Evolutionary conservation across 2,113 vertebrate genomes (phyloP).

Genomic region (Microcebus murinus): DNA sequence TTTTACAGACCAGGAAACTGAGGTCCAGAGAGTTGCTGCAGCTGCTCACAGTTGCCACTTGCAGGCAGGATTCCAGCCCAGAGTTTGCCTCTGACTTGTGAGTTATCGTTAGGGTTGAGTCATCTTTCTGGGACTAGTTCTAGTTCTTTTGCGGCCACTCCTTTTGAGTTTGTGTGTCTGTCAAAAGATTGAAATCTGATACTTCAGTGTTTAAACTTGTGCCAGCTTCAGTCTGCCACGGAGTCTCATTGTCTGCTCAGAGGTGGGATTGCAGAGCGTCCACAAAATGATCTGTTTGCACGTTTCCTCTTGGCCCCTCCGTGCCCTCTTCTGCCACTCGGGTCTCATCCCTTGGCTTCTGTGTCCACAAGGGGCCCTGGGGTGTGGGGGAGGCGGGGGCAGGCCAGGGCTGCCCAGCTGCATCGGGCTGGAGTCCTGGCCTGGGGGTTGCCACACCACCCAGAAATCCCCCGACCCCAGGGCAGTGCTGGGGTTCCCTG

Average conservation of each 20-base stretch:
- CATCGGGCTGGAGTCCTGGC: background rate
- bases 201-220: background rate
- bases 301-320: too few species aligned
- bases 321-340: background rate
- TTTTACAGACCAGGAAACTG: background rate
- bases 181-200: background rate
- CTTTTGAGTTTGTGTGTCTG: background rate
- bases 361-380: accelerated
- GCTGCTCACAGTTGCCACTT: background rate
- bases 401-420: background rate
- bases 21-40: accelerated
- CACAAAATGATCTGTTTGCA: background rate
- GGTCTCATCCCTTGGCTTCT: background rate
- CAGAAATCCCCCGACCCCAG: too few species aligned
- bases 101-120: background rate
- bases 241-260: background rate
- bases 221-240: background rate
- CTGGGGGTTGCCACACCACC: too few species aligned
- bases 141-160: background rate
- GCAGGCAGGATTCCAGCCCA: background rate
- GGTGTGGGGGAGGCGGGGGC: accelerated
- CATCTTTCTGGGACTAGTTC: background rate
- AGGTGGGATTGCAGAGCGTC: background rate
- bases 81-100: background rate
- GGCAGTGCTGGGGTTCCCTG: background rate